These are phyloP conservation scores for Genyomyrus donnyi DNA, from an alignment of 2,113 vertebrate species.

Conservation along the genomic window DNA sequence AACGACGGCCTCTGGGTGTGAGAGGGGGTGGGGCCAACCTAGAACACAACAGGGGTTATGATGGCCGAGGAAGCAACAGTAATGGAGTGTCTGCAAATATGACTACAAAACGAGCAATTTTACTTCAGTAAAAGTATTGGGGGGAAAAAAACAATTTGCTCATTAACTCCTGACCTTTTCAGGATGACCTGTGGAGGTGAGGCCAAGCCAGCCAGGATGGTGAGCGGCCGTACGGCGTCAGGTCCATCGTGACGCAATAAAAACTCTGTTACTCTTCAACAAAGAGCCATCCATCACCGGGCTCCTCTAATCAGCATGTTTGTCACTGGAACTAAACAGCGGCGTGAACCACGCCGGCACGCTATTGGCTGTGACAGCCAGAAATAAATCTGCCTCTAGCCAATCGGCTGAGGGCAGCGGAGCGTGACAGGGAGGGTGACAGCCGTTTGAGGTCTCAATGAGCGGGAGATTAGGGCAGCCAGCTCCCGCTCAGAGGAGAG, in stretches of 20 bases:
- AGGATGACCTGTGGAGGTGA: constrained; percentile 52
- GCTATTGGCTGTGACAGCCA: constrained; percentile 72
- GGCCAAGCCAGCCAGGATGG: constrained; percentile 35
- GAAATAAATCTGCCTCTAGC: constrained; percentile 73
- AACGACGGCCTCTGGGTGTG: neutral
- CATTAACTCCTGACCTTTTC: constrained; percentile 68
- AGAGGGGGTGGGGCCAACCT: constrained; percentile 24
- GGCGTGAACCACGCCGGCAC: constrained; percentile 52
- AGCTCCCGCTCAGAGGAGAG: constrained; percentile 48
- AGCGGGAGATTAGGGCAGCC: constrained; percentile 61
- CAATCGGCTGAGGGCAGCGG: constrained; percentile 62
- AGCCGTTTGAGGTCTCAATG: constrained; percentile 57
- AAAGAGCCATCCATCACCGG: constrained; percentile 73
- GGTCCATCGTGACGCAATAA: constrained; percentile 69
- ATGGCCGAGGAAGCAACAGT: constrained; percentile 44
- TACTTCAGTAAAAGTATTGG: constrained; percentile 47
- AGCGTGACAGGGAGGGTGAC: constrained; percentile 60
- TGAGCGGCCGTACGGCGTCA: constrained; percentile 66
- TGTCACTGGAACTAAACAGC: constrained; percentile 75
- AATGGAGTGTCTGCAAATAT: constrained; percentile 69
- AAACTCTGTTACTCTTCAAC: constrained; percentile 66
- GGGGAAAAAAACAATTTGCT: constrained; percentile 50
- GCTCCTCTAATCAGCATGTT: constrained; percentile 71
- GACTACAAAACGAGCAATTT: constrained; percentile 66
- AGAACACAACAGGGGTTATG: constrained; percentile 43